phyloP scores from a whole-genome alignment of 2,113 vertebrate genomes.

The Clarias macrocephalus region DNA sequence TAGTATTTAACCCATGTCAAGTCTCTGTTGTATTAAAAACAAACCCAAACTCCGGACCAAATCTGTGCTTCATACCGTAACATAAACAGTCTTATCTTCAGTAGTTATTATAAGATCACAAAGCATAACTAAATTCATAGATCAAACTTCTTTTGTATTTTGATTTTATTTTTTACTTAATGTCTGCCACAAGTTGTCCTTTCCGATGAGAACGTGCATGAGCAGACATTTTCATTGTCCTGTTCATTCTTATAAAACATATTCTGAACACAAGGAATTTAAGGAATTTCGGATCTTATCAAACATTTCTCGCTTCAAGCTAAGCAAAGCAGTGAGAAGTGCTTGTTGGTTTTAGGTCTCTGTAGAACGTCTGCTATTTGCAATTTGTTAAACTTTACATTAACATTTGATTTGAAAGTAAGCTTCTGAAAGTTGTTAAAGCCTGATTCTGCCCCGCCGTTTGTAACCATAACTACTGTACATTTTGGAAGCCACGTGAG shows the following conservation, averaged over 20 bases:
- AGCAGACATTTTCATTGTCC: neutral
- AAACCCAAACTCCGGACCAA: neutral
- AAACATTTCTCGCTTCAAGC: neutral
- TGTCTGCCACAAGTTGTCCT: neutral
- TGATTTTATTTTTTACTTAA: neutral
- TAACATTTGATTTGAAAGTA: neutral
- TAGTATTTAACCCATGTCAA: neutral
- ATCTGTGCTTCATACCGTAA: neutral
- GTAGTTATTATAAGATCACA: neutral
- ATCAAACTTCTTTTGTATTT: neutral
- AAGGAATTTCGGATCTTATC: conserved; percentile 6
- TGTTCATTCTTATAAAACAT: neutral
- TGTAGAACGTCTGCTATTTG: neutral
- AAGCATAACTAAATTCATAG: neutral
- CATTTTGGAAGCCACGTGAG: neutral
- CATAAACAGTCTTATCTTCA: neutral
- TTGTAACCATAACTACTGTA: neutral
- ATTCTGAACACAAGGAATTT: neutral
- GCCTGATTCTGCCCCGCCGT: neutral
- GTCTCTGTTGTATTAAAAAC: conserved; percentile 3
- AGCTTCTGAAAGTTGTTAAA: neutral
- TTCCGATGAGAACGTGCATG: neutral
- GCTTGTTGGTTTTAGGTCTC: neutral
- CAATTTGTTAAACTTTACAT: neutral
- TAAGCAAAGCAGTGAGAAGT: neutral